Base-by-base conservation (phyloP, 2,113 vertebrate genomes). In the Ranitomeya imitator region DNA sequence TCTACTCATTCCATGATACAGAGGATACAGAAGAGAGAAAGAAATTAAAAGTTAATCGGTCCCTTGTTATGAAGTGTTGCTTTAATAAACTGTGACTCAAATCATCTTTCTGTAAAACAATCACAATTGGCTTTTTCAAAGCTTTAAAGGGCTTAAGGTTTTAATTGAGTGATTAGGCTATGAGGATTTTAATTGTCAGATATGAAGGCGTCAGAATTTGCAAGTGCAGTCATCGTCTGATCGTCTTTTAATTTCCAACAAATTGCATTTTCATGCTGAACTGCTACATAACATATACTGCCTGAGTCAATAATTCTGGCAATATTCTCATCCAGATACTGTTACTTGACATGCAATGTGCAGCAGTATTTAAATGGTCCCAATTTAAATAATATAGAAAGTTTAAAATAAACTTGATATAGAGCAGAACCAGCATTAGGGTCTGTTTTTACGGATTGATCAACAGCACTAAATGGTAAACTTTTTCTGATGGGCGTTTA, bases 121-220 rank as follows among this genome's bases (percentile, higher is more conserved):
- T 86, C 74, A 86, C 59, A 79, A 65, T 65, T 80, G 77, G 52
- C 26, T 87, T 71, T 87, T 73, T 69, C 14, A 80, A 45, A 57
- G 78, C 77, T 61, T 71, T 80, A 59, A 63, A 45, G 71, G 78
- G 65, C 16, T 37, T 81, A 10, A 71, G 63, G 52, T 73, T 87
- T 59, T 87, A 87, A 87, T 87, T 80, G 78, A 80, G 52, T 31
- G 63, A 87, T 81, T 81, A 87, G 86, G 77, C 86, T 26, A 63
- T 71, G 57, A 87, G 78, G 63, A 18, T 51, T 86, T 87, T 87
- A 80, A 87, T 87, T 87, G 86, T 87, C 54, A 87, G 23, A 87
- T 87, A 45, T 87, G 78, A 80, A 87, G 26, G 63, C 52, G 4
- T 73, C 86, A 81, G 63, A 26, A 57, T 80, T 57, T 87, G 7